Conservation (phyloP, 2,797 vertebrate species). For the Glossophaga mutica region DNA sequence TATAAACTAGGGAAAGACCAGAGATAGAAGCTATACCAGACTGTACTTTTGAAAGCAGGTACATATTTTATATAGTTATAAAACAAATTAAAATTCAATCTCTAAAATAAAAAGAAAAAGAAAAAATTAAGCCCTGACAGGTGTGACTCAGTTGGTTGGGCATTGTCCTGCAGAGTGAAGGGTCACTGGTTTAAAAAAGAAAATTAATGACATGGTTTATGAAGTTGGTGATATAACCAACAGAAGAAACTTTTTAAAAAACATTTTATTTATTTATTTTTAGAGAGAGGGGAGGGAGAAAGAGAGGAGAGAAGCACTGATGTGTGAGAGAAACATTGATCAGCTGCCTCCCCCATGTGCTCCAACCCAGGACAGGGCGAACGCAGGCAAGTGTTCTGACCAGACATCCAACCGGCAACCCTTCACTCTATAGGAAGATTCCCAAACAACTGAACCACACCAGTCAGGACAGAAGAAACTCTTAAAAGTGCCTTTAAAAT, state of each 20-base stretch:
- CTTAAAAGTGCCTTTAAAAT: not conserved
- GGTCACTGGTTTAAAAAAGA: not conserved
- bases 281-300: not conserved
- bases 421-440: not conserved
- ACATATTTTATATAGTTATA: conserved; percentile 9
- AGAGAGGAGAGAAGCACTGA: not conserved
- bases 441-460: not conserved
- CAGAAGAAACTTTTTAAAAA: not conserved
- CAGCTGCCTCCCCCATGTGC: not conserved
- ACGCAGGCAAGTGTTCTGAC: not conserved
- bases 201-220: not conserved
- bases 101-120: not conserved
- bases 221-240: not conserved
- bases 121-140: not conserved
- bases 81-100: not conserved
- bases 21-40: not conserved
- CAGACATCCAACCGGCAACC: no score
- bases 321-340: not conserved
- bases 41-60: not conserved
- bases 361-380: not conserved
- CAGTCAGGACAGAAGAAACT: not conserved
- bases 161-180: not conserved
- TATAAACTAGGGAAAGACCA: not conserved
- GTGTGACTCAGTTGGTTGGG: not conserved
- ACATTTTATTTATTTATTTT: not conserved